These are phyloP conservation scores for Pseudolycoriella hygida DNA, from an alignment of 2,888 invertebrate genomes.

Conservation along the genomic window DNA sequence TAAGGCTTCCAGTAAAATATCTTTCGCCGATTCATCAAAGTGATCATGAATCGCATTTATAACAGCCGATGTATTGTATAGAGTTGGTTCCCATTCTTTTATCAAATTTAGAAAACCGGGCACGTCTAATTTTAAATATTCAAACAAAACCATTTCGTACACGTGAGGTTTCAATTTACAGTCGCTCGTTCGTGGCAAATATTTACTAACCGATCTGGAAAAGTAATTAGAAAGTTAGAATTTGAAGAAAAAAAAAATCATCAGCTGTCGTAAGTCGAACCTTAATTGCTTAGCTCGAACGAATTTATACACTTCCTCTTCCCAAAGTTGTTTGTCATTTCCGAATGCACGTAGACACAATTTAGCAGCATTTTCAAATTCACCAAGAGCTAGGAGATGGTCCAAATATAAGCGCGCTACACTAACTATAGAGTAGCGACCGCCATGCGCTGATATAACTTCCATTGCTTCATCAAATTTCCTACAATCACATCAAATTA, in stretches of 20 bases:
- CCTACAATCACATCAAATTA: constrained; percentile 19
- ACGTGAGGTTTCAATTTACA: constrained; percentile 62
- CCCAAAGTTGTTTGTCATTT: constrained; percentile 72
- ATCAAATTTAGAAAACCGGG: constrained; percentile 67
- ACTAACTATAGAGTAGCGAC: constrained; percentile 22
- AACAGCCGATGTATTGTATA: constrained; percentile 70
- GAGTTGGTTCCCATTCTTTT: constrained; percentile 70
- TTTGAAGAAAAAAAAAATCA: background rate
- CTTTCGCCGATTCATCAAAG: constrained; percentile 53
- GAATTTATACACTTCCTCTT: constrained; percentile 82
- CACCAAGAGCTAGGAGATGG: constrained; percentile 48
- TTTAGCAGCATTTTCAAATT: constrained; percentile 70
- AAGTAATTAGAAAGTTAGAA: background rate
- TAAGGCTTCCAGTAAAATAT: constrained; percentile 64
- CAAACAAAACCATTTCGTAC: constrained; percentile 87
- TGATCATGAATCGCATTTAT: constrained; percentile 74
- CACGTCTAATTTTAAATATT: constrained; percentile 72
- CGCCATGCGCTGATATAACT: constrained; percentile 52
- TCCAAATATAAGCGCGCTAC: constrained; percentile 52
- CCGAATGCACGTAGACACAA: constrained; percentile 71
- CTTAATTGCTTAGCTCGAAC: constrained; percentile 61
- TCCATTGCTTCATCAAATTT: constrained; percentile 74
- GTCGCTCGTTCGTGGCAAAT: constrained; percentile 56
- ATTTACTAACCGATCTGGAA: constrained; percentile 51
- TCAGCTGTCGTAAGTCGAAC: constrained; percentile 13